Base-by-base conservation (phyloP, 2,888 invertebrate genomes). In the Heteromurus nitidus region DNA sequence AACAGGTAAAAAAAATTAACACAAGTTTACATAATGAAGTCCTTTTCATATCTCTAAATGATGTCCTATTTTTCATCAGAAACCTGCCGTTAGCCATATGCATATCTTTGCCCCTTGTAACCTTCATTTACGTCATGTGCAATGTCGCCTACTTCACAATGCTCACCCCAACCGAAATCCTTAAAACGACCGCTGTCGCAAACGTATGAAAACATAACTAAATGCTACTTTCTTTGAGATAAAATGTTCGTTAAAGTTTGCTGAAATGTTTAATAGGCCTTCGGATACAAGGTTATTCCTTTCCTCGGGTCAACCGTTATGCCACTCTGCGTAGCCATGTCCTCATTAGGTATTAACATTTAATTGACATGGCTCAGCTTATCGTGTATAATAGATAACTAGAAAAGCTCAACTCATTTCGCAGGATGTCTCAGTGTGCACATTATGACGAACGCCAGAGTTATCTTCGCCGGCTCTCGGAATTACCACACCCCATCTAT, bases 61-160 rank as follows among this genome's bases (percentile, higher is more conserved):
- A 64, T 22, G 36, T n/a, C 42, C 11, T 53, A 30, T 64, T 28
- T 62, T 68, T 24, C 18, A 91, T 86, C 91, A 96, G 96, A 90
- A 97, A 97, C 90, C 91, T 98, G 81, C 97, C 97, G 0, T 92
- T 95, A 65, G 96, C 97, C 26, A 97, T 97, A 89, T 96, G 95
- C 94, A 95, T 97, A 87, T 96, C 96, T 1, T 93, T 97, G 91
- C 96, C 96, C 0, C 90, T 95, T 88, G 96, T 97, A 82, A 97
- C 96, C 0, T 91, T 93, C 64, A 94, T 97, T 84, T 97, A 98
- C 90, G 95, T 95, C 77, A 90, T 96, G 88, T 95, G 95, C 0
- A 97, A 97, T 90, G 91, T 96, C 85, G 96, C 97, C 50, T 98
- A 98, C 90, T 96, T 97, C 89, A 93, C 95, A 0, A 95, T 96